Percentiles rank a stretch among this genome's conserved stretches.
Evolutionary conservation across 2,113 vertebrate genomes (phyloP).

Genomic region (Cairina moschata): DNA sequence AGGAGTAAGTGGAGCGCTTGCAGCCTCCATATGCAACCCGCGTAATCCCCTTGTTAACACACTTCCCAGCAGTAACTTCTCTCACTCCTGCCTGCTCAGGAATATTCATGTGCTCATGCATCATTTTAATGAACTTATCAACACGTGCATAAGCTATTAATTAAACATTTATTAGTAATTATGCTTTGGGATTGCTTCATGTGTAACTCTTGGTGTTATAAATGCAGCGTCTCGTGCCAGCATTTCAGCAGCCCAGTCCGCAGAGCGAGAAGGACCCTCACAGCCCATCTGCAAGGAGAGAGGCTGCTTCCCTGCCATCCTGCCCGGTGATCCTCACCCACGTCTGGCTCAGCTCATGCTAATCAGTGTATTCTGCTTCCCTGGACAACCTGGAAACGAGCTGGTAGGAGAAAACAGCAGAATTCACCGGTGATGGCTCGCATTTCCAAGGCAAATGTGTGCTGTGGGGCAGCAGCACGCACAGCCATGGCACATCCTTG

Average conservation of each 20-base stretch:
- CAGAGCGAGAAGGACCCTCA: neutral
- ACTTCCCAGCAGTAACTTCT: neutral
- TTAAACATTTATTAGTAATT: slow-evolving; percentile 41
- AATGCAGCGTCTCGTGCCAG: neutral
- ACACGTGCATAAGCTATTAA: slow-evolving; percentile 31
- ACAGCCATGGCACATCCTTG: neutral
- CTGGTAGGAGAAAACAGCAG: neutral
- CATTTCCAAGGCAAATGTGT: slow-evolving; percentile 30
- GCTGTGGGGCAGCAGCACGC: neutral
- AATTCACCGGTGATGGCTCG: neutral
- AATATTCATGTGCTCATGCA: slow-evolving; percentile 47
- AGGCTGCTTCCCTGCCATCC: neutral
- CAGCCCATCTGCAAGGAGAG: neutral
- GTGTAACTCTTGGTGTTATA: neutral
- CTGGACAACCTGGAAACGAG: neutral
- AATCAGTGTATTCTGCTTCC: neutral
- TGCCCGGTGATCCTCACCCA: neutral
- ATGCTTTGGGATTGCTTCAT: neutral
- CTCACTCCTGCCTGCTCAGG: slow-evolving; percentile 27
- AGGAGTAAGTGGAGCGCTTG: neutral
- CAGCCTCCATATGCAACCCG: neutral
- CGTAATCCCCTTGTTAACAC: slow-evolving; percentile 12
- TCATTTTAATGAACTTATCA: slow-evolving; percentile 53
- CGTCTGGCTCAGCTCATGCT: neutral
- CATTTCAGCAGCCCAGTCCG: neutral